Conservation (phyloP, 1,140 invertebrate species). For the Zophobas morio region DNA sequence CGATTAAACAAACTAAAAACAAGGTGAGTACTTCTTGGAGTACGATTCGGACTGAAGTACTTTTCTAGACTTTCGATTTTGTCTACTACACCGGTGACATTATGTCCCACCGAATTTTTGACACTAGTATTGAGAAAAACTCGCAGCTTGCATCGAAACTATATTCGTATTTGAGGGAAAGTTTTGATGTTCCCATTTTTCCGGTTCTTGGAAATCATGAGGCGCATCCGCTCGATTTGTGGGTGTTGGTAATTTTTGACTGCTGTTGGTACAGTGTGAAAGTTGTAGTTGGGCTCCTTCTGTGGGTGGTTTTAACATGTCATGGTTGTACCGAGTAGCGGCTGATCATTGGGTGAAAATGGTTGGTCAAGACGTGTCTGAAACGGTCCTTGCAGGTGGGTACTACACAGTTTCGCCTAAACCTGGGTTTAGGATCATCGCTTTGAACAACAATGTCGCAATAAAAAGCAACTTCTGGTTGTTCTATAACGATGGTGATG, state of each 20-base stretch:
- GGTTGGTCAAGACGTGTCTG: conserved; percentile 74
- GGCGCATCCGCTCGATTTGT: conserved; percentile 83
- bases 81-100: conserved; percentile 90
- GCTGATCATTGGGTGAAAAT: conserved; percentile 74
- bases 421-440: conserved; percentile 80
- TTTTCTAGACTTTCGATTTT: conserved; percentile 71
- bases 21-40: conserved; percentile 43
- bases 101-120: conserved; percentile 88
- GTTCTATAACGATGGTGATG: conserved; percentile 72
- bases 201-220: conserved; percentile 92
- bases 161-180: conserved; percentile 73
- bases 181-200: conserved; percentile 79
- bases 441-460: conserved; percentile 82
- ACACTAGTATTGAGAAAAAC: conserved; percentile 80
- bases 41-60: background rate
- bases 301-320: conserved; percentile 65
- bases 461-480: conserved; percentile 83
- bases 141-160: conserved; percentile 74
- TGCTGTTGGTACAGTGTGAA: background rate
- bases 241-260: conserved; percentile 69
- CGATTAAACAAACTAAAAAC: conserved; percentile 50
- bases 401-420: conserved; percentile 78
- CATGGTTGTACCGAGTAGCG: conserved; percentile 79
- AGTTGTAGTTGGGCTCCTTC: conserved; percentile 53
- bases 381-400: conserved; percentile 76